Evolutionary conservation across 2,797 vertebrate genomes (phyloP).

Genomic region (Chromobotia macracanthus): DNA sequence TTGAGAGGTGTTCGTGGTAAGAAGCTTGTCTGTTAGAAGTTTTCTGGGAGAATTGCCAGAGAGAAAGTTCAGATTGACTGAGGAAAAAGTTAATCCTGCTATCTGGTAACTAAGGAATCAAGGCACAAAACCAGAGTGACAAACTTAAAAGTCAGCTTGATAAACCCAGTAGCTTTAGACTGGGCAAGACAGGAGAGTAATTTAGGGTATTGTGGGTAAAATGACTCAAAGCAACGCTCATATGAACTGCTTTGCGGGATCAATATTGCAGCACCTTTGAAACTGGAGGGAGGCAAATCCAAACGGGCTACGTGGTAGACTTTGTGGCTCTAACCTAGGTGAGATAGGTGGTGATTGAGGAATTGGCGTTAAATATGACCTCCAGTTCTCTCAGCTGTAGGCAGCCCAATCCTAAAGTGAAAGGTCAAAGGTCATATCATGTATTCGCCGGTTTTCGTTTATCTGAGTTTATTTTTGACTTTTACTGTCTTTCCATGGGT

Average conservation of each 20-base stretch:
- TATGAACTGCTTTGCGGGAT: neutral
- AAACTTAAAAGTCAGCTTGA: neutral
- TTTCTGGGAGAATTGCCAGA: neutral
- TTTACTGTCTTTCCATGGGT: slow-evolving; percentile 34
- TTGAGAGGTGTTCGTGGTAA: neutral
- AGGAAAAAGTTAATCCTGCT: neutral
- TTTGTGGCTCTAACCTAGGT: neutral
- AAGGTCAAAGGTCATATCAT: slow-evolving; percentile 6
- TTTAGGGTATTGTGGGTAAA: slow-evolving; percentile 12
- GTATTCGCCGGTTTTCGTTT: slow-evolving; percentile 6
- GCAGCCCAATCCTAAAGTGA: neutral
- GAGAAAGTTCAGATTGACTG: slow-evolving; percentile 1
- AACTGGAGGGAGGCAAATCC: neutral
- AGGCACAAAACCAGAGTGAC: neutral
- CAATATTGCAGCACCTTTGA: too few relatives aligned
- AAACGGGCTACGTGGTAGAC: neutral
- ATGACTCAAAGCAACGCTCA: neutral
- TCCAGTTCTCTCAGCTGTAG: neutral
- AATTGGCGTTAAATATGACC: neutral
- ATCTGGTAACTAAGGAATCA: neutral
- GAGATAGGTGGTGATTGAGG: neutral
- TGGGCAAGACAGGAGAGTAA: neutral
- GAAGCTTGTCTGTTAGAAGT: neutral
- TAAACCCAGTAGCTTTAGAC: neutral
- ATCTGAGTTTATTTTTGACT: slow-evolving; percentile 13